Conservation (phyloP, 2,797 vertebrate genomes). For the Tokudaia tokunoshimensis region DNA sequence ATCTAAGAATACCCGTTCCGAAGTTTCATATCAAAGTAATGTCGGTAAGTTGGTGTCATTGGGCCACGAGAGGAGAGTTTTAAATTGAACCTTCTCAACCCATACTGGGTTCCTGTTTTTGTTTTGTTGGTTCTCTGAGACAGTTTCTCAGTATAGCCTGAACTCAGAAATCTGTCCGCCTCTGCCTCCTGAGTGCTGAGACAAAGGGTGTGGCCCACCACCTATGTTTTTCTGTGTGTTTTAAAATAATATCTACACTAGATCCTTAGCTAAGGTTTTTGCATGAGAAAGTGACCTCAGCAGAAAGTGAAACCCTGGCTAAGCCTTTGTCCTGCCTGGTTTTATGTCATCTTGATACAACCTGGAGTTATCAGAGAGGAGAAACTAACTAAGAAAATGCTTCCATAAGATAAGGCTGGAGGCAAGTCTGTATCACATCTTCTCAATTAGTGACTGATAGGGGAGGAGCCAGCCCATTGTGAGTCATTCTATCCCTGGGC, state of each 20-base stretch:
- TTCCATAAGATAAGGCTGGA: background rate
- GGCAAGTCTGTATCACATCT: background rate
- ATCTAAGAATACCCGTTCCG: background rate
- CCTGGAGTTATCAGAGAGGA: background rate
- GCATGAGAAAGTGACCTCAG: background rate
- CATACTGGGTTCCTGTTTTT: background rate
- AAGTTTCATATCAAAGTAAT: background rate
- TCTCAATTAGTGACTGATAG: background rate
- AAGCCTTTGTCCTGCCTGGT: background rate
- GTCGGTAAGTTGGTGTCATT: background rate
- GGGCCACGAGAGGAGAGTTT: background rate
- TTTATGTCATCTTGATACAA: background rate
- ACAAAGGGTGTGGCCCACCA: background rate
- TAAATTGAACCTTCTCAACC: background rate
- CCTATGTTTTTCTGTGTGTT: background rate
- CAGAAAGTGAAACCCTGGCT: background rate
- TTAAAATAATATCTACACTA: background rate
- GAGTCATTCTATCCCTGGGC: background rate
- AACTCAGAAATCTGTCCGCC: background rate
- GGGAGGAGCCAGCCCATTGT: background rate
- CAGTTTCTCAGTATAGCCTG: background rate
- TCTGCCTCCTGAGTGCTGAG: background rate
- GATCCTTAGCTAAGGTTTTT: slow-evolving; percentile 20
- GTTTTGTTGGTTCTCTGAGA: background rate
- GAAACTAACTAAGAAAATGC: background rate